Conservation (phyloP, 2,113 vertebrate genomes). For the Raja brachyura region DNA sequence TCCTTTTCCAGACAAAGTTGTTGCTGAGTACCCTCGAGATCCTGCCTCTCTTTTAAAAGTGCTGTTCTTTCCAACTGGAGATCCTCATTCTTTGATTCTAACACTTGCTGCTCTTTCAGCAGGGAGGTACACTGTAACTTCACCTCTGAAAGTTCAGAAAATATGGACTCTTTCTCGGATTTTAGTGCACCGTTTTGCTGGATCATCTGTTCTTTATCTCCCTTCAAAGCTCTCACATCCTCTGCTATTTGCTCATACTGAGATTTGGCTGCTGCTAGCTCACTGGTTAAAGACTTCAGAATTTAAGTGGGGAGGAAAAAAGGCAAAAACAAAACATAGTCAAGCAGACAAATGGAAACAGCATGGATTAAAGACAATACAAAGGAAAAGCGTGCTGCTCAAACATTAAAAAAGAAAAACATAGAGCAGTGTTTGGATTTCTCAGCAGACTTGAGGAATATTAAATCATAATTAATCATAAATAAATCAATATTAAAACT, state of each 20-base stretch:
- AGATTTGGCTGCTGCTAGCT: slow-evolving; percentile 82
- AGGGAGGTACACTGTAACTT: slow-evolving; percentile 57
- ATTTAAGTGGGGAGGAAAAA: slow-evolving; percentile 59
- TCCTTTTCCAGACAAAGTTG: slow-evolving; percentile 53
- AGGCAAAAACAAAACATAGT: slow-evolving; percentile 62
- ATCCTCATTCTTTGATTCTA: slow-evolving; percentile 59
- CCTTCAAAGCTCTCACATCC: slow-evolving; percentile 72
- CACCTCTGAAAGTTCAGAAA: slow-evolving; percentile 62
- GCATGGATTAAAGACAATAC: slow-evolving; percentile 36
- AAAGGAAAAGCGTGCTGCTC: slow-evolving; percentile 17
- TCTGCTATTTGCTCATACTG: slow-evolving; percentile 76
- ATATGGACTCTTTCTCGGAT: slow-evolving; percentile 63
- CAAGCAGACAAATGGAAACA: slow-evolving; percentile 61
- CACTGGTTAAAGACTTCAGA: slow-evolving; percentile 82
- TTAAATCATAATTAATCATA: too few species aligned
- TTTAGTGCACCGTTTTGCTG: slow-evolving; percentile 66
- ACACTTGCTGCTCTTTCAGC: slow-evolving; percentile 56
- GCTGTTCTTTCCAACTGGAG: slow-evolving; percentile 57
- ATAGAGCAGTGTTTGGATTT: neutral
- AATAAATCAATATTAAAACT: too few species aligned
- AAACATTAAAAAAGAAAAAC: slow-evolving; percentile 1
- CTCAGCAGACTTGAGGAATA: neutral
- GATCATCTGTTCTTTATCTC: slow-evolving; percentile 68
- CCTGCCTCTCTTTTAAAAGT: slow-evolving; percentile 57
- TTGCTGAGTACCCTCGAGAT: slow-evolving; percentile 53